Conservation (phyloP, 2,888 invertebrate genomes). For the Tricholauxania praeusta region DNA sequence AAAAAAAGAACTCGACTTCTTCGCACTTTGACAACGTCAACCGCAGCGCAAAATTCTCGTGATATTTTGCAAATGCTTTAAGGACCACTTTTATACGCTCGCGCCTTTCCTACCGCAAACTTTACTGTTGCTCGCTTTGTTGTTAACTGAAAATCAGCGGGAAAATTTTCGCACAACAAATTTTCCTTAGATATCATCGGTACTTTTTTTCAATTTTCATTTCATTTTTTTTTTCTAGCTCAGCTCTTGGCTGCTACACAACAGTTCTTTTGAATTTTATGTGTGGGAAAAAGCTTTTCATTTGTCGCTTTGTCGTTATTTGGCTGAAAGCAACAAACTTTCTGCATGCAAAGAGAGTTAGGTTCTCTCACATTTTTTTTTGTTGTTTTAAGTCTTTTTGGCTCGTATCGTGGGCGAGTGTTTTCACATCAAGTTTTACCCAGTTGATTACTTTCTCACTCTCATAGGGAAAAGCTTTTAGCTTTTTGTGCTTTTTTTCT, state of each 20-base stretch:
- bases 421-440: not conserved
- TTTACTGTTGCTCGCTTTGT: slow-evolving; percentile 59
- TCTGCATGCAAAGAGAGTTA: too few species aligned
- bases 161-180: slow-evolving; percentile 47
- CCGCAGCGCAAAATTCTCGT: not conserved
- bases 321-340: slow-evolving; percentile 19
- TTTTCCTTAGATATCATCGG: slow-evolving; percentile 11
- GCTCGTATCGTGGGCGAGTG: not conserved
- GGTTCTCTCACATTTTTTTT: too few species aligned
- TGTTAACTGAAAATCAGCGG: slow-evolving; percentile 58
- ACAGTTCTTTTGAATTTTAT: not conserved
- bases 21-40: not conserved
- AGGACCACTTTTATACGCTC: not conserved
- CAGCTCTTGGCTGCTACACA: too few species aligned
- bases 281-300: slow-evolving; percentile 31
- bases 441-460: not conserved
- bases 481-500: not conserved
- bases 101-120: slow-evolving; percentile 31
- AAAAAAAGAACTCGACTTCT: slow-evolving; percentile 14
- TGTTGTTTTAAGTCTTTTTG: not conserved
- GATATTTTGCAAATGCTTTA: slow-evolving; percentile 8
- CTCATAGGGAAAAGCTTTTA: not conserved
- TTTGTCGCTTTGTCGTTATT: slow-evolving; percentile 39
- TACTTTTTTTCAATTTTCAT: slow-evolving; percentile 18
- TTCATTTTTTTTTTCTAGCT: not conserved